These are phyloP conservation scores for Papilio gigon DNA, from an alignment of 2,888 invertebrate species.

Conservation along the genomic window DNA sequence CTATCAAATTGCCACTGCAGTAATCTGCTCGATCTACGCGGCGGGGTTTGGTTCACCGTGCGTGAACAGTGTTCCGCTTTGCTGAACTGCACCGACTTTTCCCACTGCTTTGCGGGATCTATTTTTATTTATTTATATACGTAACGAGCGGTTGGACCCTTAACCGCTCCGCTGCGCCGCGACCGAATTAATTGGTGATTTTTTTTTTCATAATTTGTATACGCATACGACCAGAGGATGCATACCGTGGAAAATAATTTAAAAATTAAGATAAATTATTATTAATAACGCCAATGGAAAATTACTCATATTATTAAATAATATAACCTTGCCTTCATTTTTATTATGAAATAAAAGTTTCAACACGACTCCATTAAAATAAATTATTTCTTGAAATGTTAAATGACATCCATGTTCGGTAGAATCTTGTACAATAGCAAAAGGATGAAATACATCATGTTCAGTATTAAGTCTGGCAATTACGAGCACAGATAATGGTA, in stretches of 20 bases:
- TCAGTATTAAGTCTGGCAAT: slow-evolving; percentile 33
- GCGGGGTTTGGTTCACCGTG: slow-evolving; percentile 65
- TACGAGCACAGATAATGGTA: slow-evolving; percentile 43
- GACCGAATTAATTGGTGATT: slow-evolving; percentile 43
- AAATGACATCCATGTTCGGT: not conserved
- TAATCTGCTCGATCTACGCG: slow-evolving; percentile 72
- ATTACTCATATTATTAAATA: too few species aligned
- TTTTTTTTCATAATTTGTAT: slow-evolving; percentile 28
- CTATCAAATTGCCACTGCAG: slow-evolving; percentile 64
- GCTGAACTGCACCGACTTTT: slow-evolving; percentile 68
- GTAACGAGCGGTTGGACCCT: slow-evolving; percentile 64
- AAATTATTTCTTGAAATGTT: too few species aligned
- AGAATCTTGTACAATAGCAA: not conserved
- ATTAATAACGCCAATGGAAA: not conserved
- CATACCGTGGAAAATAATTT: slow-evolving; percentile 29
- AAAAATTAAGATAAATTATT: slow-evolving; percentile 8
- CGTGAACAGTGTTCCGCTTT: slow-evolving; percentile 77
- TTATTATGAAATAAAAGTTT: too few species aligned
- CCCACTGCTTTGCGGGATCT: slow-evolving; percentile 63
- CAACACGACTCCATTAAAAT: too few species aligned
- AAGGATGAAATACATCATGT: slow-evolving; percentile 25
- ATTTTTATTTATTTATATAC: slow-evolving; percentile 52
- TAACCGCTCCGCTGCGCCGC: slow-evolving; percentile 47
- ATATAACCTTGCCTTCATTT: too few species aligned
- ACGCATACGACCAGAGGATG: slow-evolving; percentile 25